phyloP scores from a whole-genome alignment of 2,113 vertebrate species.

The Cricetomys ansorgei region DNA sequence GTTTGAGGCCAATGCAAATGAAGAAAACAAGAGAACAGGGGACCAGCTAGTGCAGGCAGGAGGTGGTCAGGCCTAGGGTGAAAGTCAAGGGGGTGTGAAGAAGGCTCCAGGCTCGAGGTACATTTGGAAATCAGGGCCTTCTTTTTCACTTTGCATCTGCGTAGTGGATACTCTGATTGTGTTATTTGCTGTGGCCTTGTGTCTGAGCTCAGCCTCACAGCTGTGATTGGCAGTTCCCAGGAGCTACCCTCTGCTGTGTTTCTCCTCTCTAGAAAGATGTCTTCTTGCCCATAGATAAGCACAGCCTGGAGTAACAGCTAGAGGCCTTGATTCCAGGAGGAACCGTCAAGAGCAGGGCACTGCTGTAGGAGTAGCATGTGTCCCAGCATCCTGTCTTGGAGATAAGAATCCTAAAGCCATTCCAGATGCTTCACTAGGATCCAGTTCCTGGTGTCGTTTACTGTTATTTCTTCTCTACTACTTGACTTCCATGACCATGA shows the following conservation, averaged over 20 bases:
- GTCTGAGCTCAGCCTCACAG: not conserved
- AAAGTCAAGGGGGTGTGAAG: not conserved
- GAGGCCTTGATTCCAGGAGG: not conserved
- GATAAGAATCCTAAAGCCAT: not conserved
- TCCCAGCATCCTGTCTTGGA: not conserved
- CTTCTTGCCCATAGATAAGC: not conserved
- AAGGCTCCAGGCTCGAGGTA: not conserved
- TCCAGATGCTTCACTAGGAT: not conserved
- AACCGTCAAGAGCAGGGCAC: no score
- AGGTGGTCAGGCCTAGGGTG: not conserved
- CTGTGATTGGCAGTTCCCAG: not conserved
- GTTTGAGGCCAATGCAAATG: not conserved
- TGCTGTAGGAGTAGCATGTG: not conserved
- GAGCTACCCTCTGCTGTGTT: not conserved
- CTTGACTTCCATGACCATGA: not conserved
- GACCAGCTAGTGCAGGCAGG: no score
- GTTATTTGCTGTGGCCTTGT: not conserved
- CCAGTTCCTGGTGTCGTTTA: not conserved
- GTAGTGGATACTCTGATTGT: not conserved
- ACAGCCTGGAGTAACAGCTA: not conserved
- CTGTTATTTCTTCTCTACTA: not conserved
- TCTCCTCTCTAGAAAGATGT: not conserved
- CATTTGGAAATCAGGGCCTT: not conserved
- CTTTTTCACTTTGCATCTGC: not conserved
- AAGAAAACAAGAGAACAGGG: not conserved